Evolutionary conservation across 2,113 vertebrate genomes (phyloP), one percentile per base, ranked within the genome.

Genomic region (Salminus brasiliensis): DNA sequence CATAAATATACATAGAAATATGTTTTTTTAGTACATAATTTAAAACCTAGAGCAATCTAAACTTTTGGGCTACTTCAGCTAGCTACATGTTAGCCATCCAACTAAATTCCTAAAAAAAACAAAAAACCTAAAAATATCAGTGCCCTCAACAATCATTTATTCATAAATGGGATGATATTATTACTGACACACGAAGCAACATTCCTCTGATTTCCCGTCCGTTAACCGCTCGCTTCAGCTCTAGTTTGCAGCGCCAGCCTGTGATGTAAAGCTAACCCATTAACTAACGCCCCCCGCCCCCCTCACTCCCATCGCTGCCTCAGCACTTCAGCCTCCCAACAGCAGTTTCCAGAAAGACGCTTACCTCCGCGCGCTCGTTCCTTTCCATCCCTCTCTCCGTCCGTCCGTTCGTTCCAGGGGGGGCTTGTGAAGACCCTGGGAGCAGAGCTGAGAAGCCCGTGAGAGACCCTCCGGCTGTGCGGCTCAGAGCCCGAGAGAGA

Each of bases 311-410:
- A 65, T 65, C 25, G 60, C 47, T 69, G 53, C 83, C 60, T 63
- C 63, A 71, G 53, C 76, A 63, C n/a, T 79, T 65, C 30, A 72
- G 57, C n/a, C 30, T 34, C 71, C 60, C 79, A 72, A 65, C 69
- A 84, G 67, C 87, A 78, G 79, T 85, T 74, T 83, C 84, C 88
- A 81, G 62, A 72, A 88, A 73, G 73, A 85, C 74, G 88, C 86
- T 80, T 70, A 82, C 84, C 82, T 25, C 23, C 75, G 70, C 72
- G 34, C 41, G 88, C 86, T 89, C 86, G 84, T 87, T 47, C 74
- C 63, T 73, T 70, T 71, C 57, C 57, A 75, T 72, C 60, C 53
- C 55, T 70, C 45, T 43, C 62, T 74, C 74, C 27, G 29, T 69
- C 23, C 47, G 57, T 74, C 74, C 27, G 29, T 69, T 29, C 47